Percentiles rank a stretch among this genome's conserved stretches.
These are phyloP conservation scores for Lydus trimaculatus DNA, from an alignment of 2,888 invertebrate genomes.

Conservation along the genomic window DNA sequence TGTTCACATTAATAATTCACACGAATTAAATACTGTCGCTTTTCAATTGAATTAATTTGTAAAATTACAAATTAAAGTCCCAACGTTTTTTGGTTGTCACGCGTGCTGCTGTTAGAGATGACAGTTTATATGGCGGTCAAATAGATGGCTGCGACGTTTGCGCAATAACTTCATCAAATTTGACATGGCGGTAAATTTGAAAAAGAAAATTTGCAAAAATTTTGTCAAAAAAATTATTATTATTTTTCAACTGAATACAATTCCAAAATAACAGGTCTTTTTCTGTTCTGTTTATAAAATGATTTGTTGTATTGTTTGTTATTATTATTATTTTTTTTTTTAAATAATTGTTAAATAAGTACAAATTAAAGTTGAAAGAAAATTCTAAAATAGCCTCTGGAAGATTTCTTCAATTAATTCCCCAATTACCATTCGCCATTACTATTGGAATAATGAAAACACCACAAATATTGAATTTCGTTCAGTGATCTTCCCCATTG, in stretches of 20 bases:
- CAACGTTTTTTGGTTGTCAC: conserved; percentile 34
- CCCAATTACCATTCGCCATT: conserved; percentile 2
- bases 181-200: conserved; percentile 19
- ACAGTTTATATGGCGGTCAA: conserved; percentile 52
- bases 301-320: conserved; percentile 5
- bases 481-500: background rate
- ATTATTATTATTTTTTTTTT: no score
- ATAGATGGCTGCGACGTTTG: conserved; percentile 35
- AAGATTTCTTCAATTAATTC: conserved; percentile 2
- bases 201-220: background rate
- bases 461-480: background rate
- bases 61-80: background rate
- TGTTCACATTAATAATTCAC: background rate
- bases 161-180: conserved; percentile 16
- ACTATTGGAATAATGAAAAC: background rate
- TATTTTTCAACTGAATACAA: conserved; percentile 8
- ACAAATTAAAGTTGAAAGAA: background rate
- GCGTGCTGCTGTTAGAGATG: conserved; percentile 46
- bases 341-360: background rate
- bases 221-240: background rate
- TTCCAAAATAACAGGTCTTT: conserved; percentile 3
- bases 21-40: background rate
- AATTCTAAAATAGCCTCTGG: conserved; percentile 4
- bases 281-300: background rate
- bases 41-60: background rate